Evolutionary conservation across 1,140 invertebrate genomes (phyloP), one percentile per base, ranked within the genome.

Genomic region (Neomicropteryx cornuta): DNA sequence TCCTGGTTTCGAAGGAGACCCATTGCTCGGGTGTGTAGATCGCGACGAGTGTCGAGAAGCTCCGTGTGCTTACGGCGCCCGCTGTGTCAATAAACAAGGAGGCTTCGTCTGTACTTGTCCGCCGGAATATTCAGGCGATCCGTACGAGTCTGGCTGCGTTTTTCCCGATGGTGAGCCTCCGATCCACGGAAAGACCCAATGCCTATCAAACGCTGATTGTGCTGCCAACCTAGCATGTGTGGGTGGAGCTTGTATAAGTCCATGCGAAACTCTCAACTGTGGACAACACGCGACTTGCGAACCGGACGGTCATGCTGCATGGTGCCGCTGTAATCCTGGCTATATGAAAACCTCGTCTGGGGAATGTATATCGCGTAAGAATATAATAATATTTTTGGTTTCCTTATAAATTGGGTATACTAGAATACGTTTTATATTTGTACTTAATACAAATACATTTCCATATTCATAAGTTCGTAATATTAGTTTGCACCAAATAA

Each of bases 231-330:
- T 89, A 27, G 73, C 79, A 18, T 94, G 89, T 52, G 65, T 80
- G 4, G 73, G 82, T 30, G 79, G 79, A 4, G 76, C 72, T 31
- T 91, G 87, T 56, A 59, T 82, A 3, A 89, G 88, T 60, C 87
- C 88, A 4, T 94, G 89, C 46, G 69, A 72, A 17, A 73, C 69
- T 29, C 63, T 90, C 27, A 72, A 78, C 5, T 94, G 89, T 54
- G 87, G 87, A 17, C 63, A 76, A 1, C 87, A 92, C 64, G 83
- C 88, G 3, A 81, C 81, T 49, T 94, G 89, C 57, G 84, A 88
- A 63, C 77, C 87, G 1, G 81, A 89, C 43, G 82, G 88, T 47
- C 88, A 94, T 56, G 83, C 82, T 1, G 84, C 86, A 3, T 87
- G 83, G 79, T 94, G 89, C 56, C 73, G 83, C 42, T 94, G 89